Evolutionary conservation across 2,797 vertebrate species (phyloP), one percentile per base, ranked within the genome.

Genomic region (Galaxias olidus): DNA sequence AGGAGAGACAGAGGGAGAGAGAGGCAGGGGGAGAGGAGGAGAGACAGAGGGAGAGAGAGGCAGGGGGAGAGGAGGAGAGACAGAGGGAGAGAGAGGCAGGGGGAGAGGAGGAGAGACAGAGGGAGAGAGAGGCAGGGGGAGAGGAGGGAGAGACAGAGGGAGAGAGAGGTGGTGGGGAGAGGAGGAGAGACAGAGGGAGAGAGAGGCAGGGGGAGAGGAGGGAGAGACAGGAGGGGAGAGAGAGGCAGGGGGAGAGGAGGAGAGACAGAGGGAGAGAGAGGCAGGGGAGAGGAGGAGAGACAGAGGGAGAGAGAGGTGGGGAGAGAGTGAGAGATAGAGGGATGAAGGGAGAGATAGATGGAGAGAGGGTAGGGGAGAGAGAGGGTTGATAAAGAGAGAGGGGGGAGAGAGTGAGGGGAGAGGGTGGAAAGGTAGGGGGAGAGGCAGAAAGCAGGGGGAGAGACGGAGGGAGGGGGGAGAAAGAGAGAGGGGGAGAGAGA

Each of bases 21-120:
- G 2, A 30, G 30, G 6, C 30, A 30, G 30, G 55, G 67, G 62
- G 70, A 15, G 61, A 59, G 59, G 53, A 45, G 49, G 51, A 0
- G 47, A 60, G 48, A 15, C n/a, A 45, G 58, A 57, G 51, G 14
- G 66, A 60, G 49, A 72, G 68, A 77, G 68, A 57, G 76, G 62
- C 72, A 46, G 66, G 41, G 56, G 69, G 56, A 15, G 61, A 59
- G 59, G 53, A 45, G 49, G 51, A 0, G 47, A 60, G 48, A 15
- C n/a, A 45, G 58, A 57, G 51, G 14, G 66, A 60, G 49, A 72
- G 68, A 77, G 68, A 57, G 63, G 73, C 71, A 49, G 9, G 78
- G 80, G 79, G 74, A 74, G 45, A 9, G 9, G 9, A 47, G 45
- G 13, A 47, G 13, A 47, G 9, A 9, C n/a, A 10, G 13, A 14